Percentiles rank a stretch among this genome's conserved stretches.
Evolutionary conservation across 2,888 invertebrate species (phyloP).

Genomic region (Hymenopus coronatus): DNA sequence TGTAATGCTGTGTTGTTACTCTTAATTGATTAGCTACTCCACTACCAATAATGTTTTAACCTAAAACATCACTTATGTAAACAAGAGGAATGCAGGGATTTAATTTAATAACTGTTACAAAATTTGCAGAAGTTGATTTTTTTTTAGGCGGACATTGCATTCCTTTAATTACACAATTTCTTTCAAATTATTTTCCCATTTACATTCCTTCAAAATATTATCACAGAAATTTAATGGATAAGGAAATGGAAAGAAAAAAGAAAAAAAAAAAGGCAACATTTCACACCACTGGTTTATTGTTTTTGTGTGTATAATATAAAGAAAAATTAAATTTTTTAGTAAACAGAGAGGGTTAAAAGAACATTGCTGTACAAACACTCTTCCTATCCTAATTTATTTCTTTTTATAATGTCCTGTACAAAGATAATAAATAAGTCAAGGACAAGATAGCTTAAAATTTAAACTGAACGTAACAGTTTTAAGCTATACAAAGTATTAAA

Average conservation of each 20-base stretch:
- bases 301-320: background rate
- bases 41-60: too few species aligned
- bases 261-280: background rate
- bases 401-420: background rate
- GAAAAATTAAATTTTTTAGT: background rate
- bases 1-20: too few species aligned
- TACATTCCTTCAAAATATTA: too few species aligned
- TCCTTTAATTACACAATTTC: too few species aligned
- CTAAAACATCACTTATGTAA: too few species aligned
- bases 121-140: too few species aligned
- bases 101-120: too few species aligned
- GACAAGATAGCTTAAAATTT: background rate
- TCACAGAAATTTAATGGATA: background rate
- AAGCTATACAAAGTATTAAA: background rate
- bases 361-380: slow-evolving; percentile 12
- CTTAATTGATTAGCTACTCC: too few species aligned
- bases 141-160: too few species aligned
- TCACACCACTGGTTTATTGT: background rate
- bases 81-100: too few species aligned
- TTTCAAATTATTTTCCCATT: too few species aligned
- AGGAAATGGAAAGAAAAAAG: background rate
- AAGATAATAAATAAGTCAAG: background rate
- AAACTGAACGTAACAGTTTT: background rate
- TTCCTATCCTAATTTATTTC: background rate
- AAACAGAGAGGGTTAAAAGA: background rate